Percentiles rank a stretch among this genome's conserved stretches.
These are phyloP conservation scores for Disparrhopalites patrizii DNA, from an alignment of 2,888 invertebrate genomes.

Conservation along the genomic window DNA sequence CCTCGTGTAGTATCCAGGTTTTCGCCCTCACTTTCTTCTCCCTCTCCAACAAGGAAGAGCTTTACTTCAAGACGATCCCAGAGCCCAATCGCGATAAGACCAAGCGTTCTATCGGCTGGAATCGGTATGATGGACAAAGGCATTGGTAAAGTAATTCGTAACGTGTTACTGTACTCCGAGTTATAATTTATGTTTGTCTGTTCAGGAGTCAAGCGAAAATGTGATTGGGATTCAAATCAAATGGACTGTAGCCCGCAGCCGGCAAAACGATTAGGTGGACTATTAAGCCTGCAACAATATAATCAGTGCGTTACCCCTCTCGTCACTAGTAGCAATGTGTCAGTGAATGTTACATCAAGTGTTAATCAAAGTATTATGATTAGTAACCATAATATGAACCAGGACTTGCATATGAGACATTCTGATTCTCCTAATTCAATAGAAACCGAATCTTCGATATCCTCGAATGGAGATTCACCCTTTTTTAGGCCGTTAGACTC, in stretches of 20 bases:
- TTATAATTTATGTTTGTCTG: too few relatives aligned
- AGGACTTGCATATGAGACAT: slow-evolving; percentile 18
- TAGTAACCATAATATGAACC: slow-evolving; percentile 10
- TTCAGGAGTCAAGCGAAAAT: slow-evolving; percentile 47
- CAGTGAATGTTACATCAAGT: slow-evolving; percentile 16
- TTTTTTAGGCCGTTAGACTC: slow-evolving; percentile 47
- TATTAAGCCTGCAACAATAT: slow-evolving; percentile 38
- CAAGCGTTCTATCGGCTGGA: slow-evolving; percentile 43
- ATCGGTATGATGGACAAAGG: slow-evolving; percentile 31
- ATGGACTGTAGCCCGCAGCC: slow-evolving; percentile 48
- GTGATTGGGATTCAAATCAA: slow-evolving; percentile 46
- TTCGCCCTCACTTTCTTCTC: slow-evolving; percentile 46
- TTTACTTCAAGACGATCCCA: slow-evolving; percentile 47
- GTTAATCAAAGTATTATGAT: slow-evolving; percentile 20
- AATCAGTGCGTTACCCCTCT: slow-evolving; percentile 8
- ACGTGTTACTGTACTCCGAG: not conserved
- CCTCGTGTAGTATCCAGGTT: slow-evolving; percentile 44
- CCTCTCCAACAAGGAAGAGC: slow-evolving; percentile 48
- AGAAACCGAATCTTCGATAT: slow-evolving; percentile 47
- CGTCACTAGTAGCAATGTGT: slow-evolving; percentile 10
- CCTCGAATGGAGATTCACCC: slow-evolving; percentile 44
- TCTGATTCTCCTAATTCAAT: slow-evolving; percentile 47
- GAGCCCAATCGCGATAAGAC: slow-evolving; percentile 46
- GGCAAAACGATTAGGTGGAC: slow-evolving; percentile 44
- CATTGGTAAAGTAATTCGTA: not conserved